Percentiles rank a stretch among this genome's conserved stretches.
Conservation (phyloP, 1,140 invertebrate species). For the Asbolus verrucosus region DNA sequence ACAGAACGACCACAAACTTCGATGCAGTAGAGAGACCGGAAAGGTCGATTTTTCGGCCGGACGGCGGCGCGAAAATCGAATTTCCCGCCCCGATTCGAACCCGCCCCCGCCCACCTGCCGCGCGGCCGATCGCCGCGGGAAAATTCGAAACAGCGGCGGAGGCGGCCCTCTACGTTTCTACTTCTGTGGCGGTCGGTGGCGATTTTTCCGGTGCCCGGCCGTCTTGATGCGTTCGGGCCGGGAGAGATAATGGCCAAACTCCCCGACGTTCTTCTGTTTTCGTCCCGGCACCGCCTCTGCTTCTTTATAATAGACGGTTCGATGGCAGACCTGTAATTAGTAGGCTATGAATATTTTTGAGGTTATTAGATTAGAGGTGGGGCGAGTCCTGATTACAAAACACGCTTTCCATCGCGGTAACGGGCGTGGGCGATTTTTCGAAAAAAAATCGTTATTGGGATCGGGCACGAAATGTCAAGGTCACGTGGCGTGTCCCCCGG, state of each 20-base stretch:
- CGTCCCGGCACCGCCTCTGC: constrained; percentile 53
- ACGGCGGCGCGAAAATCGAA: neutral
- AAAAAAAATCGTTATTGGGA: neutral
- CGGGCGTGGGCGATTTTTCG: constrained; percentile 17
- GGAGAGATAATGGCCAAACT: constrained; percentile 46
- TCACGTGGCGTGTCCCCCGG: too few species aligned
- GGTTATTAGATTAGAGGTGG: constrained; percentile 55
- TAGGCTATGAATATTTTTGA: constrained; percentile 57
- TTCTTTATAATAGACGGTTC: constrained; percentile 59
- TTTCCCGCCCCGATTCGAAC: too few species aligned
- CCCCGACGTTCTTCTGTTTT: constrained; percentile 46
- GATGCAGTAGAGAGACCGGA: neutral
- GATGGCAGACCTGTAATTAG: constrained; percentile 56
- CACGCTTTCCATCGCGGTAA: neutral
- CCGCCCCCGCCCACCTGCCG: neutral
- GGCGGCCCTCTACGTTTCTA: too few species aligned
- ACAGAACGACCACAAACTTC: neutral
- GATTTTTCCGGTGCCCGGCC: constrained; percentile 27
- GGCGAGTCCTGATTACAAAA: constrained; percentile 27
- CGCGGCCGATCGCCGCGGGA: neutral
- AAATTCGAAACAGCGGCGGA: neutral
- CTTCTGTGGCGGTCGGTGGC: constrained; percentile 22
- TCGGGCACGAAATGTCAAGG: too few species aligned
- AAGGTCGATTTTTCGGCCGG: neutral
- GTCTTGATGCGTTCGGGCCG: constrained; percentile 30